Conservation (phyloP, 1,140 invertebrate species). For the Chironomus tepperi region DNA sequence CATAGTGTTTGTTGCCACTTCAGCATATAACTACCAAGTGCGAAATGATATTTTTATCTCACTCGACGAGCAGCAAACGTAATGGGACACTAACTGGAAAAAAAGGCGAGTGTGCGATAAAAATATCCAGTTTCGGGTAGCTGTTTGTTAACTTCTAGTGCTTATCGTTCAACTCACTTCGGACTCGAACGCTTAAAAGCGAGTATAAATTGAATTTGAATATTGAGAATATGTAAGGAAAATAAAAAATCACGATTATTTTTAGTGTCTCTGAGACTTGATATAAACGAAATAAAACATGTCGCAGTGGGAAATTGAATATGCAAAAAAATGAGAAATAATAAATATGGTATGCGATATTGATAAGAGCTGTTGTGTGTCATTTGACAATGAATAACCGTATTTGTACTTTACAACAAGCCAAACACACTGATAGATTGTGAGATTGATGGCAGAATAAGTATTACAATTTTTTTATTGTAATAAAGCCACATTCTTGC, state of each 20-base stretch:
- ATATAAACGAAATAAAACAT: no score
- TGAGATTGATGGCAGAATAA: no score
- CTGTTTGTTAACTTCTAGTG: not conserved
- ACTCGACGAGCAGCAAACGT: no score
- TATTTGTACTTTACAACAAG: no score
- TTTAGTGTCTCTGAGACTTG: not conserved
- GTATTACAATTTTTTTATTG: no score
- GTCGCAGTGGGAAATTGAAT: not conserved
- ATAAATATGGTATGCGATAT: not conserved
- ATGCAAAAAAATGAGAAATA: not conserved
- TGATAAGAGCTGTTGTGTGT: no score
- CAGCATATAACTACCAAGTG: no score
- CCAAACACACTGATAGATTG: no score
- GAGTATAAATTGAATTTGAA: constrained; percentile 9
- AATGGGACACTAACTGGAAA: not conserved
- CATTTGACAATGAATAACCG: no score
- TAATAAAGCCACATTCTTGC: no score
- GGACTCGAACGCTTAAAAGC: not conserved
- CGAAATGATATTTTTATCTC: no score
- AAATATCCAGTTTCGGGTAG: constrained; percentile 1
- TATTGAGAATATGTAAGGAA: not conserved
- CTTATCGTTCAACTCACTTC: not conserved
- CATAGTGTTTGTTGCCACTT: no score
- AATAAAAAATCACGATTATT: not conserved
- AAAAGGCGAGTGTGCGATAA: not conserved